Evolutionary conservation across 2,888 invertebrate genomes (phyloP), one percentile per base, ranked within the genome.

Genomic region (Polylopha cassiicola): DNA sequence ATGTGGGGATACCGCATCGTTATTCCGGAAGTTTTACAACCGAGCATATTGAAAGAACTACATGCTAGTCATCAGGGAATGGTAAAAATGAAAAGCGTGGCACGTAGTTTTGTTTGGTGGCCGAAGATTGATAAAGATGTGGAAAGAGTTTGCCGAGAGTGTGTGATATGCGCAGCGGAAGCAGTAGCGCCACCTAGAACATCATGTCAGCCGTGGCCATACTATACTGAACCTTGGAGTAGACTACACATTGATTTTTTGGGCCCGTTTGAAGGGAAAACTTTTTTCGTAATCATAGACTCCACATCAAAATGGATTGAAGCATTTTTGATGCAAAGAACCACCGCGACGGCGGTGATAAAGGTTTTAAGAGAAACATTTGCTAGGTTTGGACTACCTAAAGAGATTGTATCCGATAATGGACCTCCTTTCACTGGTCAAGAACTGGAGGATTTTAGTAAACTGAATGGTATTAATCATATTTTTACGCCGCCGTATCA

Each of bases 51-150:
- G 4, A 26, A 26, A 7, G 4, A 13, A 26, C 7, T 26, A 2
- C 26, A 26, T 14, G n/a, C 13, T 3, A 14, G 14, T 8, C 26
- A 26, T 10, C 14, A 14, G 4, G 26, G 26, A 4, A 14, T 26
- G 7, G 26, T 26, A 10, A 6, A 7, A 7, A 14, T 8, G 2
- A 26, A 26, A 7, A 5, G 8, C 4, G 13, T 26, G 8, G 14
- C 14, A 8, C 6, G 42, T 4, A 37, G 37, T 14, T 42, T 27
- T 17, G 42, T 43, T 2, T 43, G 42, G 42, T 43, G 42, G 37
- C 31, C 42, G 3, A 17, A 22, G 3, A 31, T 43, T n/a, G 42
- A 43, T 9, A 16, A 11, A 4, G 37, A 31, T n/a, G 14, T 43
- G 2, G 37, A 43, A 13, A 5, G 13, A 6, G 8, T 8, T n/a